Base-by-base conservation (phyloP, 1,140 invertebrate genomes). In the Zaprionus nigranus region DNA sequence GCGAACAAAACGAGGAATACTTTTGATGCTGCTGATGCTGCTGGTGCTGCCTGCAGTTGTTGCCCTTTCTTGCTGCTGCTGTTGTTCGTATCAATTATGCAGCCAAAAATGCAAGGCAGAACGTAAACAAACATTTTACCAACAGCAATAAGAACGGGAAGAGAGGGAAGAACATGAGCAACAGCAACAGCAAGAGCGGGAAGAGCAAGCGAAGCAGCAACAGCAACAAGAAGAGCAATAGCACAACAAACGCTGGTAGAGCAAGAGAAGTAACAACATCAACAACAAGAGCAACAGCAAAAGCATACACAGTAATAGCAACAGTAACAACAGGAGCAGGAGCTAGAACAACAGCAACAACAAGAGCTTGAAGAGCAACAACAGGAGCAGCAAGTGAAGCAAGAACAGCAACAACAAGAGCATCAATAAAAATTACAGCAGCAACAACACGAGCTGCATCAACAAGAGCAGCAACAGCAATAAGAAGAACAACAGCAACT, bases 101-200 rank as follows among this genome's bases (percentile, higher is more conserved):
- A 84, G 74, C 65, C 49, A 71, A 88, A 82, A 83, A 72, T 76
- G 85, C 78, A 81, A 77, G 60, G 75, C 85, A 75, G 71, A 90
- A 88, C 64, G 78, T 87, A 87, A 88, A 88, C 84, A 88, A 88
- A 88, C 75, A 88, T 82, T 77, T 71, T 64, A 80, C 65, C 62
- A 79, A 13, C 28, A 24, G 12, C 38, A 53, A 69, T 58, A 49
- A 7, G n/a, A 5, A n/a, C 2, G 38, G 15, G 2, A 40, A 40
- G 38, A 40, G 38, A 5, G 38, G n/a, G 15, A 30, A 67, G 43
- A 49, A n/a, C 46, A 46, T 56, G 46, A 51, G 20, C 49, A 36
- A 46, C 54, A 34, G 20, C 49, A 53, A 43, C 30, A 22, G 15
- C 51, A 11, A 34, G 30, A 34, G 30, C 30, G 2, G 30, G 30